Conservation (phyloP, 53 echinoderm and acorn worm species). For the Echinometra lucunter region DNA sequence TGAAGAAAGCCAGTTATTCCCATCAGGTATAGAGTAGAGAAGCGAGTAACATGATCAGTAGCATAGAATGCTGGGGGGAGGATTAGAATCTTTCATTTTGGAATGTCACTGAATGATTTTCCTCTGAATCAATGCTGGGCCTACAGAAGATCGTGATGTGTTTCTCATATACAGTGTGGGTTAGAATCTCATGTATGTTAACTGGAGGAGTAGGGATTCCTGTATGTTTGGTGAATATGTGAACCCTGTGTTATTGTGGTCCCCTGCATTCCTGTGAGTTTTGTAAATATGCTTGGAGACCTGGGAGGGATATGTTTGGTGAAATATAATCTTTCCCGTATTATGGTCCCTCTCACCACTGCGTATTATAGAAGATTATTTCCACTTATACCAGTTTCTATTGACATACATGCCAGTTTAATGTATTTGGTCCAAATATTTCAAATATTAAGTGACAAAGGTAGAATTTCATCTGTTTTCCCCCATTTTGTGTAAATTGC, state of each 20-base stretch:
- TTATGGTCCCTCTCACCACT: not conserved
- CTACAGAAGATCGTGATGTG: constrained; percentile 24
- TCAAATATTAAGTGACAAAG: not conserved
- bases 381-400: constrained; percentile 8
- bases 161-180: constrained; percentile 50
- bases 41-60: constrained; percentile 41
- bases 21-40: not conserved
- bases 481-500: no score
- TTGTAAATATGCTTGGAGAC: not conserved
- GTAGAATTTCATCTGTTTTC: not conserved
- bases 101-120: constrained; percentile 55
- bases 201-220: not conserved
- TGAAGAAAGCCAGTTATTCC: not conserved
- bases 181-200: not conserved
- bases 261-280: constrained; percentile 32
- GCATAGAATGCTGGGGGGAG: not conserved
- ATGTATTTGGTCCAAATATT: not conserved
- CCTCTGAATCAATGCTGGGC: constrained; percentile 50
- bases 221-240: not conserved
- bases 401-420: not conserved
- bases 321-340: not conserved
- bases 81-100: not conserved
- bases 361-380: constrained; percentile 13
- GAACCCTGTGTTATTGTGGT: not conserved
- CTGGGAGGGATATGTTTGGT: constrained; percentile 41